Percentiles rank a stretch among this genome's conserved stretches.
Evolutionary conservation across 2,888 invertebrate genomes (phyloP).

Genomic region (Ormyrus thymus): DNA sequence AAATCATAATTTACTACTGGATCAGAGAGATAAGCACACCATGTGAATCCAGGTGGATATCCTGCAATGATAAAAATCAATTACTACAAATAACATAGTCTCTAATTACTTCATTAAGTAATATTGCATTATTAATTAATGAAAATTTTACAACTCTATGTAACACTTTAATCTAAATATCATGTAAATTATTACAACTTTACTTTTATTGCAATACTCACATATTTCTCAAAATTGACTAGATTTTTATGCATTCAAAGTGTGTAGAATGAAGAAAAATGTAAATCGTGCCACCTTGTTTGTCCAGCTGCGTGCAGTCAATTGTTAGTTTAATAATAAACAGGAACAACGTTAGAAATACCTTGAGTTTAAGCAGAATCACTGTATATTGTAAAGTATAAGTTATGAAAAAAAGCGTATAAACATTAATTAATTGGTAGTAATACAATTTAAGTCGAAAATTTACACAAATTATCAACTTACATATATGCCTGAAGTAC

Average conservation of each 20-base stretch:
- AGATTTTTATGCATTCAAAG: slow-evolving; percentile 64
- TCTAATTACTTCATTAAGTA: too few relatives aligned
- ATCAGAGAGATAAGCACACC: slow-evolving; percentile 72
- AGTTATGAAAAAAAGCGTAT: too few relatives aligned
- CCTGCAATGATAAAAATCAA: slow-evolving; percentile 66
- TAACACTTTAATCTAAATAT: background rate
- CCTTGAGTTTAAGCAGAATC: background rate
- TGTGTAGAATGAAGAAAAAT: slow-evolving; percentile 66
- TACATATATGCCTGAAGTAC: slow-evolving; percentile 20
- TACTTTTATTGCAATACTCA: slow-evolving; percentile 53
- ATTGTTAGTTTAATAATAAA: slow-evolving; percentile 55
- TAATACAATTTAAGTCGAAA: background rate
- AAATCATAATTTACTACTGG: slow-evolving; percentile 63
- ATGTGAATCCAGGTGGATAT: slow-evolving; percentile 73
- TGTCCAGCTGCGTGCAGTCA: slow-evolving; percentile 73
- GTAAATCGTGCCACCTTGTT: slow-evolving; percentile 66
- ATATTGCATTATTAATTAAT: background rate
- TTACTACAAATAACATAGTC: background rate
- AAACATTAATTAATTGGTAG: too few relatives aligned
- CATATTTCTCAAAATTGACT: slow-evolving; percentile 32
- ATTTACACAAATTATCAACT: slow-evolving; percentile 2
- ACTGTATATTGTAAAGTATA: background rate
- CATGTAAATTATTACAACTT: slow-evolving; percentile 11
- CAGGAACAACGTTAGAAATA: slow-evolving; percentile 12
- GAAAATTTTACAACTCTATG: background rate